Evolutionary conservation across 2,797 vertebrate species (phyloP), one percentile per base, ranked within the genome.

Genomic region (Melanitta fusca): DNA sequence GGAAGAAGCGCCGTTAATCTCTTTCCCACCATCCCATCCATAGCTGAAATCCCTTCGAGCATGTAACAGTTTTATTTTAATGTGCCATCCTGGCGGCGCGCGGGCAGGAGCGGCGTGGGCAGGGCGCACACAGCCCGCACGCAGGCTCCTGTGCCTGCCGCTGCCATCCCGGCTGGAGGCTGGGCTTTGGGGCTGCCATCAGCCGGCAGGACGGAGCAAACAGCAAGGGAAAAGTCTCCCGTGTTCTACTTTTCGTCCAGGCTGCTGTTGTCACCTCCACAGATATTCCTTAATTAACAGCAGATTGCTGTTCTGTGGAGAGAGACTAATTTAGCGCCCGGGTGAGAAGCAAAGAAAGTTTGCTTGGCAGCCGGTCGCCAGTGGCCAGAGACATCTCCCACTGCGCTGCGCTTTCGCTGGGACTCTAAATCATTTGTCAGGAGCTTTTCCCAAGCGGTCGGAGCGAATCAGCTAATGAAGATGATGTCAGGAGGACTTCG

Each of bases 1-100:
- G 89, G 28, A 77, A 88, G 54, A 70, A 11, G 91, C 17, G 61
- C 75, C 30, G 73, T 91, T 97, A 96, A 97, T 97, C 96, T 96
- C 81, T 75, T 94, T 94, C 83, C 86, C 87, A 72, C 95, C 90
- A 91, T 74, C 88, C 93, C 85, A 49, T 92, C 91, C 85, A 54
- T 47, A 74, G 75, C 80, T 45, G 93, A 93, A 94, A 91, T 80
- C 84, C 75, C 69, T 85, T 85, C 25, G 89, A 96, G 89, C 73
- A 72, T 64, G 91, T 74, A 65, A 80, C 72, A 36, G 39, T 43
- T 84, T 90, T 49, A 73, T 58, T 88, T 45, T 49, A 47, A 91
- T 19, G 47, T 60, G 79, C 61, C 3, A 3, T 84, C 85, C 79
- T 85, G 18, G 43, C 11, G 15, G 82, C 88, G 38, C 4, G 5